Conservation (phyloP, 92 coral and sea anemone genomes). For the Phymanthus crucifer region DNA sequence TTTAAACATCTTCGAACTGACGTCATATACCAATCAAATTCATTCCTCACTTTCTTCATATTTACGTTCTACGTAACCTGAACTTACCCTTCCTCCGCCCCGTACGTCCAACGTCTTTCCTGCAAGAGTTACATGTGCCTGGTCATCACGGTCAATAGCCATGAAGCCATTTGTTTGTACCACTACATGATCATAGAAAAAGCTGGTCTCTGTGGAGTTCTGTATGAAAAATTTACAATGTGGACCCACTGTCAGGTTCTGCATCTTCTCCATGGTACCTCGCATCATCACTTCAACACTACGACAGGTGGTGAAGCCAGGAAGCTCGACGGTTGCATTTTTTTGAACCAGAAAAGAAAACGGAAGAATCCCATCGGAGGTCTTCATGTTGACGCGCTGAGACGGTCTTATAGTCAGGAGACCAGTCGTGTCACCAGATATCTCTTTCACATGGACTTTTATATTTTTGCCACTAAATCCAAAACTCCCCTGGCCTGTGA, state of each 20-base stretch:
- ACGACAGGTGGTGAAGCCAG: constrained; percentile 75
- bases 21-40: too few relatives aligned
- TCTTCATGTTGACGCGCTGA: constrained; percentile 63
- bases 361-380: constrained; percentile 65
- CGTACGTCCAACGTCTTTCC: constrained; percentile 86
- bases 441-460: constrained; percentile 52
- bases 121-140: constrained; percentile 44
- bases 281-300: constrained; percentile 81
- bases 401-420: constrained; percentile 75
- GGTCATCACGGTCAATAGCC: constrained; percentile 61
- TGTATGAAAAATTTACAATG: constrained; percentile 69
- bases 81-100: constrained; percentile 90
- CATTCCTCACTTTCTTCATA: too few relatives aligned
- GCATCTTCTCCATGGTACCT: constrained; percentile 67
- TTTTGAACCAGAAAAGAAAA: constrained; percentile 81
- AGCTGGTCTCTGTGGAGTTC: constrained; percentile 71
- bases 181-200: constrained; percentile 67
- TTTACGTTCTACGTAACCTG: too few relatives aligned
- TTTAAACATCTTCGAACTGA: too few relatives aligned
- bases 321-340: constrained; percentile 61
- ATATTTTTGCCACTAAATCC: constrained; percentile 65
- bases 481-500: constrained; percentile 74
- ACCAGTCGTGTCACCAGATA: constrained; percentile 81
- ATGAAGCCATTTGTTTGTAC: constrained; percentile 85
- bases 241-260: constrained; percentile 85